These are phyloP conservation scores for Monodelphis domestica DNA, from an alignment of 2,797 vertebrate genomes.

Conservation along the genomic window DNA sequence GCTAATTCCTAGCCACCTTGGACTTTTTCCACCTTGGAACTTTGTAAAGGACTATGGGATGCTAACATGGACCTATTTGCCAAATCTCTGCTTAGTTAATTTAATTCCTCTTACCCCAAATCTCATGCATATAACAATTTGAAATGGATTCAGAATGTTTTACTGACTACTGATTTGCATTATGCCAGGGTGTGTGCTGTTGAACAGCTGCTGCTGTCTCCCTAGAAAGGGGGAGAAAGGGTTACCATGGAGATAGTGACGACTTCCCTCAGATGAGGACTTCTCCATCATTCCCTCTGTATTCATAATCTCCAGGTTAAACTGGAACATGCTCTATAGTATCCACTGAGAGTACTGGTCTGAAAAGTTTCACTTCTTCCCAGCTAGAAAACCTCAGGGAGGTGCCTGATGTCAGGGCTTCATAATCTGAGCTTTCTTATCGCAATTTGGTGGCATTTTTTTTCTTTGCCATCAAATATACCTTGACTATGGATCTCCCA, in stretches of 20 bases:
- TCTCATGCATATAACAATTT: slow-evolving; percentile 58
- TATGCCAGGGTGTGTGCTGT: slow-evolving; percentile 69
- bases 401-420: slow-evolving; percentile 15
- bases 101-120: slow-evolving; percentile 57
- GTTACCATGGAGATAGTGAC: slow-evolving; percentile 76
- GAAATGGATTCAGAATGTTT: slow-evolving; percentile 60
- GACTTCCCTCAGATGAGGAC: slow-evolving; percentile 72
- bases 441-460: no score
- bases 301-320: slow-evolving; percentile 57
- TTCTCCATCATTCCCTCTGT: slow-evolving; percentile 59
- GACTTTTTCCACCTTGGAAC: neutral
- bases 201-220: slow-evolving; percentile 73
- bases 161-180: slow-evolving; percentile 63
- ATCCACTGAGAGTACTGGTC: slow-evolving; percentile 18
- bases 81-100: slow-evolving; percentile 50
- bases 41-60: neutral
- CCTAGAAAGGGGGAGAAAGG: slow-evolving; percentile 40
- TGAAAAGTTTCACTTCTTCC: slow-evolving; percentile 54
- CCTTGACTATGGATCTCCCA: slow-evolving; percentile 36
- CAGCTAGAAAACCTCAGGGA: slow-evolving; percentile 49
- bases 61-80: slow-evolving; percentile 23
- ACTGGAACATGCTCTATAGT: neutral
- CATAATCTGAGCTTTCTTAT: slow-evolving; percentile 53
- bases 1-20: slow-evolving; percentile 12
- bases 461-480: slow-evolving; percentile 41